Base-by-base conservation (phyloP, 2,797 vertebrate species). In the Characodon lateralis region DNA sequence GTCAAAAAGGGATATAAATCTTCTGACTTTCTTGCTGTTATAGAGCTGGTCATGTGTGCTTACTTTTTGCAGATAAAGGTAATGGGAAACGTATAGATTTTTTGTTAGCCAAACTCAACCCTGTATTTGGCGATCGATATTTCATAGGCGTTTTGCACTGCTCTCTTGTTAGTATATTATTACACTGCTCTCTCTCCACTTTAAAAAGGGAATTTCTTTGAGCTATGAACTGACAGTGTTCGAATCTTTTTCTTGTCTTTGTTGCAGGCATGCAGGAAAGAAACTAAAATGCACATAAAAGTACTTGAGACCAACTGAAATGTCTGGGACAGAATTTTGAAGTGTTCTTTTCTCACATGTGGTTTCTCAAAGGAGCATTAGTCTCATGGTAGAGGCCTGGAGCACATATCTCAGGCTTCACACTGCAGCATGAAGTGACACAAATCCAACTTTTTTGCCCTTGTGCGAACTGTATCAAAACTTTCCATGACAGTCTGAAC, bases 31-130 rank as follows among this genome's bases (percentile, higher is more conserved):
- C 39, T 69, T 77, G 59, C 53, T 5, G 5, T 66, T n/a, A 73
- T 55, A 51, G 2, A 61, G n/a, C 35, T 56, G 28, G 46, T 66
- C 50, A 83, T 71, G 55, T 73, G 69, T 74, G 51, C 76, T 78
- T 73, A 79, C n/a, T n/a, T 77, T 51, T 65, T 65, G 55, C 73
- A 26, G 53, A 83, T 81, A 74, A 81, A 50, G 39, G 69, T 73
- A 79, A 83, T 76, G 51, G 69, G 31, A 77, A 74, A 78, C 48
- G 28, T 63, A 70, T 71, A 41, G 76, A 83, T 84, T 56, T 81
- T 71, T 74, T 82, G 74, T 78, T 83, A 74, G 70, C 59, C 59
- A 46, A 51, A 73, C 65, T 65, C 56, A 77, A 71, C 70, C 18
- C 69, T 46, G 58, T 73, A 78, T 81, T 76, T 74, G 77, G 26